Evolutionary conservation across 2,888 invertebrate species (phyloP), one percentile per base, ranked within the genome.

Genomic region (Acleris holmiana): DNA sequence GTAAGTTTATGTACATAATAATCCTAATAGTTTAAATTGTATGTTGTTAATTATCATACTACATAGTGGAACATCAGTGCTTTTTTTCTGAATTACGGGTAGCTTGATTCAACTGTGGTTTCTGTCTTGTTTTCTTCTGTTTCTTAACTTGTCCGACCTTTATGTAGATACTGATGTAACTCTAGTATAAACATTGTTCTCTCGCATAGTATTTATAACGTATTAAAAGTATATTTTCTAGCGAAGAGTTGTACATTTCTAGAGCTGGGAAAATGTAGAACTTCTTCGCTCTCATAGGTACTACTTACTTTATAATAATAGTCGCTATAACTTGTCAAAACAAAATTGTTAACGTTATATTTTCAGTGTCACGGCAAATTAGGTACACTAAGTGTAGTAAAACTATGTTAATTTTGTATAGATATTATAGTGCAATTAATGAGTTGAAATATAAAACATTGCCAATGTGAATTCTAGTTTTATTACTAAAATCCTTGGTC

Each of bases 231-330:
- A 51, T 67, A 68, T 64, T 76, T 69, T 70, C 69, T 44, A 68
- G 86, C 84, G 87, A 89, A 85, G 82, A 81, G 83, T 88, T 88
- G 71, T 89, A 89, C 89, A 89, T 91, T 90, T 88, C 78, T 69
- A 74, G 85, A 91, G 91, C 91, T 91, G 91, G 91, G 90, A 74
- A 88, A 91, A 90, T 90, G 91, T 90, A 88, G 78, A 85, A 86
- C 83, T 81, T 69, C 80, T 86, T 85, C 86, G 85, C 84, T 80
- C 69, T 57, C 69, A 47, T 76, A 54, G 53, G 55, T 66, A 65
- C 59, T 64, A 61, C 51, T 62, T 7, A 40, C 40, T 61, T 53
- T 62, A 69, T 73, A 58, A 55, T 67, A 71, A 66, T 64, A 69
- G 71, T 74, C 68, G 69, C 71, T 73, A 54, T 49, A 61, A 63